A percentile compares a stretch with the other conserved stretches of the same genome.
Evolutionary conservation across 2,888 invertebrate species (phyloP).

Genomic region (Pogonocherus hispidulus): DNA sequence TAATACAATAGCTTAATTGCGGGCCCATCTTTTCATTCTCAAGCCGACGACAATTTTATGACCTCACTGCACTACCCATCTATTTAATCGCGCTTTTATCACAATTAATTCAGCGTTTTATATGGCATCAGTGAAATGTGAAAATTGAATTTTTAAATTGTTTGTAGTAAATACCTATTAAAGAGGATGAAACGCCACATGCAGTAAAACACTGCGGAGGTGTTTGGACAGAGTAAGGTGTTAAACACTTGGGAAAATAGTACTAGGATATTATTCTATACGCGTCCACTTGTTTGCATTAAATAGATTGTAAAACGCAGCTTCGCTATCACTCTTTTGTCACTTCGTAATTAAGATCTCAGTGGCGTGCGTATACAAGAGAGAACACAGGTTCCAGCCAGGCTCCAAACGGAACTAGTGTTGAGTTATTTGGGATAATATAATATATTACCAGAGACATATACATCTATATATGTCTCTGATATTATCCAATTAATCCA

Average conservation of each 20-base stretch:
- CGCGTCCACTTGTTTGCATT: background rate
- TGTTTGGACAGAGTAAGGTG: conserved; percentile 15
- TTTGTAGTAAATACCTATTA: conserved; percentile 12
- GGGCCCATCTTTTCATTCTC: conserved; percentile 42
- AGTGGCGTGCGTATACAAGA: no score
- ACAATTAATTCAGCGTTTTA: conserved; percentile 9
- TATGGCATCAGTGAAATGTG: conserved; percentile 12
- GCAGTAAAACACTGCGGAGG: conserved; percentile 19
- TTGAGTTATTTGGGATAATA: no score
- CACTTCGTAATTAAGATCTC: no score
- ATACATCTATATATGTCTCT: no score
- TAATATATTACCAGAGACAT: no score
- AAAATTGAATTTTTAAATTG: conserved; percentile 7
- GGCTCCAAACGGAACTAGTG: no score
- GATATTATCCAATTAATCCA: no score
- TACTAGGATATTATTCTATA: background rate
- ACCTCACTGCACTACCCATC: background rate
- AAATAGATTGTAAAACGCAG: background rate
- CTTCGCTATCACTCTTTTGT: background rate
- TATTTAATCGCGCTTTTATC: conserved; percentile 4
- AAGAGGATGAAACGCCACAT: conserved; percentile 22
- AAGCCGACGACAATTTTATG: conserved; percentile 15
- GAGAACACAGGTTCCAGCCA: no score
- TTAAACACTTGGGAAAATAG: conserved; percentile 9
- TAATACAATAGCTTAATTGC: conserved; percentile 47